Evolutionary conservation across 2,888 invertebrate species (phyloP).

Genomic region (Brenthis ino): DNA sequence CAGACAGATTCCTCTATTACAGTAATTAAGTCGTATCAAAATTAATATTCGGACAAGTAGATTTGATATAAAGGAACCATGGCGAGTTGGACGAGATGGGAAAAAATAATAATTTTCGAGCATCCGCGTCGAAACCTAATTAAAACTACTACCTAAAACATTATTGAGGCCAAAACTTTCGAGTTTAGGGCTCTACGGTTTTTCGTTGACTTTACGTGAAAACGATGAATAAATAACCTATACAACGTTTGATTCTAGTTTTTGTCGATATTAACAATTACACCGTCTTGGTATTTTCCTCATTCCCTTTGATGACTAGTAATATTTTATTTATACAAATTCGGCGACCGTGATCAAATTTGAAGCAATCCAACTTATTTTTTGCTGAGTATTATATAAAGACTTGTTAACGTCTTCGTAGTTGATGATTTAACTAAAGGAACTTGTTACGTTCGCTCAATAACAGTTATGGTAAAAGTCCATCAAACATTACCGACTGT

Average conservation of each 20-base stretch:
- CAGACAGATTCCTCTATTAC: slow-evolving; percentile 29
- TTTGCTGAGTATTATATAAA: slow-evolving; percentile 13
- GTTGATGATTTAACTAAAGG: slow-evolving; percentile 11
- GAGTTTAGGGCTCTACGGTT: slow-evolving; percentile 13
- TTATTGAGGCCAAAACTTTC: slow-evolving; percentile 10
- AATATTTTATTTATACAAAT: slow-evolving; percentile 24
- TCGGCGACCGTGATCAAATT: slow-evolving; percentile 22
- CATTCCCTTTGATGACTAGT: slow-evolving; percentile 31
- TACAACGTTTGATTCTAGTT: slow-evolving; percentile 21
- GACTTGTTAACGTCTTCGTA: slow-evolving; percentile 16
- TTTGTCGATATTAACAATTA: slow-evolving; percentile 28
- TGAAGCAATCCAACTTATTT: slow-evolving; percentile 10
- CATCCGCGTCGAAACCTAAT: slow-evolving; percentile 14
- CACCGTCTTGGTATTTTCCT: slow-evolving; percentile 19
- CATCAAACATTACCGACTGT: slow-evolving; percentile 6
- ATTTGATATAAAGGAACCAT: slow-evolving; percentile 26
- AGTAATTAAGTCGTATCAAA: slow-evolving; percentile 32
- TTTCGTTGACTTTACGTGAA: slow-evolving; percentile 10
- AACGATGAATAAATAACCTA: slow-evolving; percentile 5
- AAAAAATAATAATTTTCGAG: not conserved
- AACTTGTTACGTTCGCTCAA: slow-evolving; percentile 1
- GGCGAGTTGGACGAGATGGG: slow-evolving; percentile 10
- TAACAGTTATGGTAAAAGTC: not conserved
- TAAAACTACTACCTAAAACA: slow-evolving; percentile 3
- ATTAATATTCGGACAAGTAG: slow-evolving; percentile 29